phyloP scores from a whole-genome alignment of 1,140 invertebrate species.

The Diorhabda carinulata region DNA sequence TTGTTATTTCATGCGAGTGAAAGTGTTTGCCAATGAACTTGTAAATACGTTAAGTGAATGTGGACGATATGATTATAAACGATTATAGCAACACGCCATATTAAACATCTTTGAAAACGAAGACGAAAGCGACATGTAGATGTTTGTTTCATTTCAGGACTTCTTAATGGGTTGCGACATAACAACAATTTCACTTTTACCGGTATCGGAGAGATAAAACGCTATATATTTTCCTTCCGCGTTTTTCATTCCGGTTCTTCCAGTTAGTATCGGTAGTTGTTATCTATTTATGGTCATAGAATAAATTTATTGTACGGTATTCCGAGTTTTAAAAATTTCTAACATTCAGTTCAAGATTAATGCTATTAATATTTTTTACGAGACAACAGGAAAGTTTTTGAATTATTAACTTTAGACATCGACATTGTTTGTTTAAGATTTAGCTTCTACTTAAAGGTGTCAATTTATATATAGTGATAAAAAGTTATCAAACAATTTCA shows the following conservation, averaged over 20 bases:
- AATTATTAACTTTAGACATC: no score
- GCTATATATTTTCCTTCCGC: background rate
- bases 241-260: background rate
- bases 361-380: no score
- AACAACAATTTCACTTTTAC: background rate
- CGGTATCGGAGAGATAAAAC: background rate
- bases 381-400: no score
- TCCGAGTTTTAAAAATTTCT: no score
- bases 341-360: no score
- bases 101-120: background rate
- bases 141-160: background rate
- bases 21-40: conserved; percentile 2
- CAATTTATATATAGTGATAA: no score
- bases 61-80: background rate
- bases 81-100: background rate
- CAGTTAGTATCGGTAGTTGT: background rate
- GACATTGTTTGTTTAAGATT: no score
- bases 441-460: no score
- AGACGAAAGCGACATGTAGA: background rate
- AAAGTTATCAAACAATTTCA: no score
- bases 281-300: background rate
- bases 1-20: background rate
- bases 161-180: background rate
- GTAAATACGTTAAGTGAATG: background rate
- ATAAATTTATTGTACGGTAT: no score